phyloP scores from a whole-genome alignment of 2,888 invertebrate genomes.

The Oscheius sp. region DNA sequence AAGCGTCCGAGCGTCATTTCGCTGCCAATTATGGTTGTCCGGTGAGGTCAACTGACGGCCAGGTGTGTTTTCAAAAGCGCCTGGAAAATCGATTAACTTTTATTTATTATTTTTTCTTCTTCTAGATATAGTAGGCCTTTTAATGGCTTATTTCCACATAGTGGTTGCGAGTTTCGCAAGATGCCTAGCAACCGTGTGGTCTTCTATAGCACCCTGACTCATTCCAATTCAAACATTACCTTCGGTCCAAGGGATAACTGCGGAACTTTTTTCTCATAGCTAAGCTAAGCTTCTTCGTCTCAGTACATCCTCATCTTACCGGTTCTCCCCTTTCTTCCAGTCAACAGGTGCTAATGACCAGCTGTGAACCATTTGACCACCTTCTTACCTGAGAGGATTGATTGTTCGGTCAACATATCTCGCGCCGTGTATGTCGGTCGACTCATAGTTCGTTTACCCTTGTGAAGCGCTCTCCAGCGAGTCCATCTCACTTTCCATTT shows the following conservation, averaged over 20 bases:
- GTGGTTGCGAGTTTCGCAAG: neutral
- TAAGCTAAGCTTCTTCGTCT: neutral
- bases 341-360: neutral
- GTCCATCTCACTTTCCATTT: conserved; percentile 19
- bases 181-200: conserved; percentile 8
- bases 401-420: conserved; percentile 30
- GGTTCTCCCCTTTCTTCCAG: neutral
- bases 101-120: no score
- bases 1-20: neutral
- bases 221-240: neutral
- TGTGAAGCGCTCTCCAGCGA: conserved; percentile 26
- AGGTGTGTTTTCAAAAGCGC: conserved; percentile 22
- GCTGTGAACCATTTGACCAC: neutral
- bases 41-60: conserved; percentile 24
- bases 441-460: conserved; percentile 28
- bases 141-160: conserved; percentile 8
- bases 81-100: no score
- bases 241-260: neutral
- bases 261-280: neutral
- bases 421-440: conserved; percentile 29
- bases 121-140: no score
- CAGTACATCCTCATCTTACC: neutral
- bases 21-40: conserved; percentile 24
- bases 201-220: neutral
- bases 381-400: conserved; percentile 26